Conservation (phyloP, 2,797 vertebrate genomes). For the Knipowitschia caucasica region DNA sequence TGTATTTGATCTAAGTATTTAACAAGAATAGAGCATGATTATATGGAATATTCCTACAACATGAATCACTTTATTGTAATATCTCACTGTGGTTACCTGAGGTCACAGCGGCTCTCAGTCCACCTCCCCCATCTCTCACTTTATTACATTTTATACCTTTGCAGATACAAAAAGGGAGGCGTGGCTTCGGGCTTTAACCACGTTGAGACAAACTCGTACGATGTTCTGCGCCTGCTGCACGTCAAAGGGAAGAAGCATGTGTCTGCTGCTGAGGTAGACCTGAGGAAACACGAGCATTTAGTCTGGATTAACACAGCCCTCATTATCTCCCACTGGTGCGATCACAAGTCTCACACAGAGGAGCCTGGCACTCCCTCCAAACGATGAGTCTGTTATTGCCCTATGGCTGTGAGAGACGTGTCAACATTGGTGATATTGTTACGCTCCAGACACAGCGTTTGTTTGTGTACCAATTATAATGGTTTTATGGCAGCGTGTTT, state of each 20-base stretch:
- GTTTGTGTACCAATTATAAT: not conserved
- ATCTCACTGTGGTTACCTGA: not conserved
- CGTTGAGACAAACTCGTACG: slow-evolving; percentile 85
- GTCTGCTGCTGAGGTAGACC: slow-evolving; percentile 81
- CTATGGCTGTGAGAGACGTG: slow-evolving; percentile 24
- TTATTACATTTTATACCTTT: slow-evolving; percentile 49
- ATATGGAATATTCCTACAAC: too few species aligned
- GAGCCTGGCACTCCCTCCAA: slow-evolving; percentile 23
- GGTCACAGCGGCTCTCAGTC: not conserved
- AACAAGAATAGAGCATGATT: too few species aligned
- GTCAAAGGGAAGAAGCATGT: slow-evolving; percentile 87
- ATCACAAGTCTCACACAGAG: slow-evolving; percentile 26
- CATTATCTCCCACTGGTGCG: slow-evolving; percentile 25
- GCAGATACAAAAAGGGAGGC: slow-evolving; percentile 91
- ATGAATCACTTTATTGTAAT: not conserved
- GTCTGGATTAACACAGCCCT: slow-evolving; percentile 7
- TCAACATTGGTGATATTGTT: slow-evolving; percentile 16
- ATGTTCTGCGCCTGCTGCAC: slow-evolving; percentile 83
- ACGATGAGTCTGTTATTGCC: slow-evolving; percentile 27
- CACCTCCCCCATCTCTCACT: not conserved
- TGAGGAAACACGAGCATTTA: slow-evolving; percentile 3
- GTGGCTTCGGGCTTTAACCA: slow-evolving; percentile 87
- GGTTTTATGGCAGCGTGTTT: not conserved
- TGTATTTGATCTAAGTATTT: too few species aligned
- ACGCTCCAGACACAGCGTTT: not conserved